phyloP scores from a whole-genome alignment of 1,140 invertebrate species.

The Rhynchophorus ferrugineus region DNA sequence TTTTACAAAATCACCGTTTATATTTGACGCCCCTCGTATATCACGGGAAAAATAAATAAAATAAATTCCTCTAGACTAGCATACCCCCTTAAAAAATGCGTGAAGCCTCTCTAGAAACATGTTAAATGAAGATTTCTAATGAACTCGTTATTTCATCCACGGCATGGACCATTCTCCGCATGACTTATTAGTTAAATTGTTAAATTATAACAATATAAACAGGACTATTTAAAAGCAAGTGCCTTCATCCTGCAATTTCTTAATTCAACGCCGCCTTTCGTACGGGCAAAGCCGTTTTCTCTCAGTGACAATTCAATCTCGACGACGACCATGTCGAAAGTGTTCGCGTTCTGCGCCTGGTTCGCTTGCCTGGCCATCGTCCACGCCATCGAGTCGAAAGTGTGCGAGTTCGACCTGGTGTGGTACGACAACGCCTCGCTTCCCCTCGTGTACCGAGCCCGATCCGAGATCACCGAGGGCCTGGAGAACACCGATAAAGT shows the following conservation, averaged over 20 bases:
- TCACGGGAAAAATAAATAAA: too few relatives aligned
- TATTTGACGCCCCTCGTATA: too few relatives aligned
- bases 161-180: background rate
- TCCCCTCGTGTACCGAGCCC: constrained; percentile 8
- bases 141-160: too few relatives aligned
- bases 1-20: too few relatives aligned
- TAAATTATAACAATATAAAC: constrained; percentile 3
- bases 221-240: background rate
- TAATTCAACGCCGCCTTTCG: constrained; percentile 9
- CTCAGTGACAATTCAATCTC: background rate
- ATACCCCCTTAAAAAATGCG: too few relatives aligned
- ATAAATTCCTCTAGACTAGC: too few relatives aligned
- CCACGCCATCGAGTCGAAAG: background rate
- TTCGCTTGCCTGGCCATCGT: background rate
- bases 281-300: background rate
- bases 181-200: too few relatives aligned
- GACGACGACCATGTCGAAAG: background rate
- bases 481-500: constrained; percentile 9
- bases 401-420: constrained; percentile 13
- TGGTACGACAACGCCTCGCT: constrained; percentile 12
- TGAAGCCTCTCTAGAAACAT: too few relatives aligned
- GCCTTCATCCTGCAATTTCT: constrained; percentile 4
- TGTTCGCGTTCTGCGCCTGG: background rate
- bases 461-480: constrained; percentile 7
- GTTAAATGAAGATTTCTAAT: too few relatives aligned